phyloP scores from a whole-genome alignment of 2,797 vertebrate species.

The Crocidura indochinensis region DNA sequence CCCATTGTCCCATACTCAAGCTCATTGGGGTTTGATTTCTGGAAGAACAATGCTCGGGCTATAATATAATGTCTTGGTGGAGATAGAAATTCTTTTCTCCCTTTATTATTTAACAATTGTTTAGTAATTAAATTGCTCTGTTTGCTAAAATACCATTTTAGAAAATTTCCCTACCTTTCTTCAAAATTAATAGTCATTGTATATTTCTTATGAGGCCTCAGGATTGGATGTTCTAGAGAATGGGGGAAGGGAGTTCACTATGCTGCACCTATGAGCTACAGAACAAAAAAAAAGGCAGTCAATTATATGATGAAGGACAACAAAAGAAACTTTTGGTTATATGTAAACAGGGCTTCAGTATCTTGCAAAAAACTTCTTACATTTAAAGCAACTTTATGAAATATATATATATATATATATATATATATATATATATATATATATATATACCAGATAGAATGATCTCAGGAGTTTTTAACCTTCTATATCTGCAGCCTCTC shows the following conservation, averaged over 20 bases:
- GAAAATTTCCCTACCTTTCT: conserved; percentile 53
- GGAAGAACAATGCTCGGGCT: not conserved
- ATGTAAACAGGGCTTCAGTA: conserved; percentile 11
- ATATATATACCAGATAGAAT: not conserved
- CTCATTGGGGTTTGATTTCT: not conserved
- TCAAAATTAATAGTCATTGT: conserved; percentile 58
- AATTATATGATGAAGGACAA: conserved; percentile 29
- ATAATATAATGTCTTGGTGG: not conserved
- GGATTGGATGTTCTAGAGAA: not conserved
- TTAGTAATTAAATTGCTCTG: conserved; percentile 64
- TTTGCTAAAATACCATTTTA: conserved; percentile 57
- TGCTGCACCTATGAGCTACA: conserved; percentile 38
- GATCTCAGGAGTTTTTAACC: conserved; percentile 8
- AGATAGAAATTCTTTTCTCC: not conserved
- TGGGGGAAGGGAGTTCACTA: not conserved
- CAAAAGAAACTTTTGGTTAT: not conserved
- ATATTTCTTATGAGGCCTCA: conserved; percentile 28
- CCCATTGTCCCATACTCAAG: rapidly evolving
- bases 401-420: not conserved
- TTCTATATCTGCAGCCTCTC: not conserved
- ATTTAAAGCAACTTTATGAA: conserved; percentile 30
- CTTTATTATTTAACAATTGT: conserved; percentile 37
- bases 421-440: not conserved
- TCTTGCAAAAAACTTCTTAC: conserved; percentile 51
- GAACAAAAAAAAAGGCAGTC: conserved; percentile 36